Percentiles rank a stretch among this genome's conserved stretches.
Conservation (phyloP, 2,113 vertebrate genomes). For the Dasyurus viverrinus region DNA sequence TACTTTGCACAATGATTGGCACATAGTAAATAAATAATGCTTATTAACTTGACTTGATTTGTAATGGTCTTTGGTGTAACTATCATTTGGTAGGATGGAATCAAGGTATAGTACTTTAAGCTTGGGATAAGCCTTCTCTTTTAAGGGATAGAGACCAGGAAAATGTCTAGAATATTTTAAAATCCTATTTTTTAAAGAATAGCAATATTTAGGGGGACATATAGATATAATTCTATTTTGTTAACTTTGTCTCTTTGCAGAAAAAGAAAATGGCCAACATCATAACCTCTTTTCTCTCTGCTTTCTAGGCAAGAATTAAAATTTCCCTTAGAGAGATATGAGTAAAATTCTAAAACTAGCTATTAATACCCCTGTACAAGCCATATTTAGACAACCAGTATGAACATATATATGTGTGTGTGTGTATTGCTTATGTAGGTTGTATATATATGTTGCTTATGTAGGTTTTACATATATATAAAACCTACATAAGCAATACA, state of each 20-base stretch:
- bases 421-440: too few species aligned
- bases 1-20: neutral
- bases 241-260: neutral
- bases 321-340: neutral
- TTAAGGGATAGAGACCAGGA: neutral
- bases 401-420: neutral
- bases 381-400: neutral
- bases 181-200: neutral
- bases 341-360: neutral
- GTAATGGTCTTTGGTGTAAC: neutral
- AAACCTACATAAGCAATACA: neutral
- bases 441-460: too few species aligned
- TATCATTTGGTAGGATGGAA: neutral
- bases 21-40: neutral
- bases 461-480: too few species aligned
- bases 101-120: neutral
- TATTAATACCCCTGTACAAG: neutral
- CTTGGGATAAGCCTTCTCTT: neutral
- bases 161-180: neutral
- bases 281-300: neutral
- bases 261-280: neutral
- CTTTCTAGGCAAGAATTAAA: neutral
- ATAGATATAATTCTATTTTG: neutral
- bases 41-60: neutral
- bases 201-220: neutral